These are phyloP conservation scores for Zygaena filipendulae DNA, from an alignment of 2,888 invertebrate species.

Conservation along the genomic window DNA sequence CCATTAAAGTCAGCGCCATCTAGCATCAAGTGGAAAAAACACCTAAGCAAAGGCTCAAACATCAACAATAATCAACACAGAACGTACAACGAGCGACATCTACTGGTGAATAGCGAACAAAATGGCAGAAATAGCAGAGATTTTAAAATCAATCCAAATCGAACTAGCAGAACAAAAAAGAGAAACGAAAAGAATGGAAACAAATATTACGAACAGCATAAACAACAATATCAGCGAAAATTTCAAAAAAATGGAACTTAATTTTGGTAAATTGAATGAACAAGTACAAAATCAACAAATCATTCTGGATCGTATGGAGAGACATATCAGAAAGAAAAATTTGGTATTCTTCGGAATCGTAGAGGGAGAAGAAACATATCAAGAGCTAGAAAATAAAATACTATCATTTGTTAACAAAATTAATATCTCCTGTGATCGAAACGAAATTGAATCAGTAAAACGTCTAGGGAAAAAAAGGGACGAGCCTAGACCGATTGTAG, in stretches of 20 bases:
- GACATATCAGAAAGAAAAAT: neutral
- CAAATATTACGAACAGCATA: constrained; percentile 3
- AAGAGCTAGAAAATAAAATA: constrained; percentile 5
- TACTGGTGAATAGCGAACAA: neutral
- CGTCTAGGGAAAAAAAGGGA: neutral
- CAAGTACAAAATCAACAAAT: constrained; percentile 3
- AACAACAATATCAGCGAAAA: neutral
- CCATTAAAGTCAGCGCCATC: neutral
- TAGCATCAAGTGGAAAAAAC: neutral
- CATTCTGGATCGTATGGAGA: constrained; percentile 1
- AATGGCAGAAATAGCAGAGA: constrained; percentile 4
- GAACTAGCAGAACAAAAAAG: constrained; percentile 5
- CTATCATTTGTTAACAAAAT: constrained; percentile 3
- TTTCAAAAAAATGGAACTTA: neutral
- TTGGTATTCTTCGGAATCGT: neutral
- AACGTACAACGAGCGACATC: neutral
- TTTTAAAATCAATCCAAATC: constrained; percentile 5
- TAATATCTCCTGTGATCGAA: neutral
- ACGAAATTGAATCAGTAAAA: constrained; percentile 1
- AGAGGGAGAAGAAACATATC: neutral
- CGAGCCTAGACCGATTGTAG: neutral
- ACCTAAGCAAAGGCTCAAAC: no score
- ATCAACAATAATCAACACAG: no score
- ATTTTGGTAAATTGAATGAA: constrained; percentile 1
- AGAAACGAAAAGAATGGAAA: constrained; percentile 3